phyloP scores from a whole-genome alignment of 2,888 invertebrate species.

The Archips crataeganus region DNA sequence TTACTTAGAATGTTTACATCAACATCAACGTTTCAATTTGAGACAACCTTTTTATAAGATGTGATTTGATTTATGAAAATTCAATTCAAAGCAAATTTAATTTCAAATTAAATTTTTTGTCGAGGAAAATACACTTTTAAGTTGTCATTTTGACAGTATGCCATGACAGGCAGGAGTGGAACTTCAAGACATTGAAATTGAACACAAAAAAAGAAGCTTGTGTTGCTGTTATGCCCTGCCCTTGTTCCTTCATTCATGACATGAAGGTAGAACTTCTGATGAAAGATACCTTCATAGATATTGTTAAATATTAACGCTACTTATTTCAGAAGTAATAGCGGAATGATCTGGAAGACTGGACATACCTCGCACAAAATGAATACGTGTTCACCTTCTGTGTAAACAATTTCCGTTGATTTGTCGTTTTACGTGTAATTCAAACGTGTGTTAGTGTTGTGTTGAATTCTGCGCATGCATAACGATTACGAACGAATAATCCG shows the following conservation, averaged over 20 bases:
- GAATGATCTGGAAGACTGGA: constrained; percentile 18
- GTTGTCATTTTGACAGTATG: constrained; percentile 2
- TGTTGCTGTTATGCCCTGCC: background rate
- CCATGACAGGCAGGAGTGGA: background rate
- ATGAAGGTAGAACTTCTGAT: constrained; percentile 1
- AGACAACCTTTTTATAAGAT: background rate
- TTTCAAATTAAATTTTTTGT: background rate
- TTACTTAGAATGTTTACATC: background rate
- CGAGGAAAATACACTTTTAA: background rate
- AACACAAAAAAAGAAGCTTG: background rate
- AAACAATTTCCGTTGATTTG: constrained; percentile 64
- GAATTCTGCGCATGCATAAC: constrained; percentile 52
- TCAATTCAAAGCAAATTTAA: background rate
- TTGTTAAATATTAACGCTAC: background rate
- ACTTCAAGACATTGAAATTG: background rate
- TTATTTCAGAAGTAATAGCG: background rate
- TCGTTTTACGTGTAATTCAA: constrained; percentile 62
- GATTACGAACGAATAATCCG: constrained; percentile 55
- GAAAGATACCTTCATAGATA: background rate
- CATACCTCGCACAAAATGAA: constrained; percentile 25
- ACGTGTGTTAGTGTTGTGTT: constrained; percentile 45
- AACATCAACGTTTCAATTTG: background rate
- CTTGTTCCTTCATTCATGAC: background rate
- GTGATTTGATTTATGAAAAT: background rate
- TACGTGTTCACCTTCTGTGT: constrained; percentile 58